Percentiles rank a stretch among this genome's conserved stretches.
Evolutionary conservation across 2,888 invertebrate genomes (phyloP).

Genomic region (Trichopoda pennipes): DNA sequence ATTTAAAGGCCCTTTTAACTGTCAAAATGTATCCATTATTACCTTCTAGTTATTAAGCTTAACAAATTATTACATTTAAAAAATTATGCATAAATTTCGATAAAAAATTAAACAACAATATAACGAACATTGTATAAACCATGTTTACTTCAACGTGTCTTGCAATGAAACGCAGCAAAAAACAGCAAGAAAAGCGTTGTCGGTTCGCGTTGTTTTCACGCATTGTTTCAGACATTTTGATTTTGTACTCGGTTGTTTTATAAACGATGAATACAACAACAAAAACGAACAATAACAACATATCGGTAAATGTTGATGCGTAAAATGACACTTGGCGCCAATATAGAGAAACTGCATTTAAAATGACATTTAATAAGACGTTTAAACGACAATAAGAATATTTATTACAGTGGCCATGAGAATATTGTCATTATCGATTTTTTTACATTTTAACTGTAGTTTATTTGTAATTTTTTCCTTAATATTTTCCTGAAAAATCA

Average conservation of each 20-base stretch:
- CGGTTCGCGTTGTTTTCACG: slow-evolving; percentile 67
- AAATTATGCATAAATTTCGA: slow-evolving; percentile 66
- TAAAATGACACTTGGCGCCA: slow-evolving; percentile 75
- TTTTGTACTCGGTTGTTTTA: slow-evolving; percentile 34
- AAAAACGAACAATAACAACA: slow-evolving; percentile 49
- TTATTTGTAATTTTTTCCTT: slow-evolving; percentile 11
- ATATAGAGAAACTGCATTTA: slow-evolving; percentile 70
- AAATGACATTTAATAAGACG: slow-evolving; percentile 73
- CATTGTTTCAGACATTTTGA: slow-evolving; percentile 65
- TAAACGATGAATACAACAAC: slow-evolving; percentile 32
- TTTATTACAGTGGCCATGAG: slow-evolving; percentile 67
- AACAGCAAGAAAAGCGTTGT: slow-evolving; percentile 51
- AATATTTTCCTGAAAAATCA: slow-evolving; percentile 52
- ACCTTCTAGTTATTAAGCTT: slow-evolving; percentile 5
- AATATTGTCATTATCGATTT: slow-evolving; percentile 56
- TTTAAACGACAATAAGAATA: slow-evolving; percentile 73
- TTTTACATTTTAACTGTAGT: slow-evolving; percentile 30
- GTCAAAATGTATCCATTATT: too few species aligned
- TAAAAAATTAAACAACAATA: slow-evolving; percentile 7
- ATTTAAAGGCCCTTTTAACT: slow-evolving; percentile 16
- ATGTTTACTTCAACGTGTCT: slow-evolving; percentile 35
- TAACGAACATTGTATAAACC: slow-evolving; percentile 28
- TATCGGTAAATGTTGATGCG: slow-evolving; percentile 69
- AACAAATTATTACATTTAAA: slow-evolving; percentile 64
- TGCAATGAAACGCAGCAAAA: slow-evolving; percentile 19